These are phyloP conservation scores for Orientallactaga bullata DNA, from an alignment of 2,113 vertebrate species.

Conservation along the genomic window DNA sequence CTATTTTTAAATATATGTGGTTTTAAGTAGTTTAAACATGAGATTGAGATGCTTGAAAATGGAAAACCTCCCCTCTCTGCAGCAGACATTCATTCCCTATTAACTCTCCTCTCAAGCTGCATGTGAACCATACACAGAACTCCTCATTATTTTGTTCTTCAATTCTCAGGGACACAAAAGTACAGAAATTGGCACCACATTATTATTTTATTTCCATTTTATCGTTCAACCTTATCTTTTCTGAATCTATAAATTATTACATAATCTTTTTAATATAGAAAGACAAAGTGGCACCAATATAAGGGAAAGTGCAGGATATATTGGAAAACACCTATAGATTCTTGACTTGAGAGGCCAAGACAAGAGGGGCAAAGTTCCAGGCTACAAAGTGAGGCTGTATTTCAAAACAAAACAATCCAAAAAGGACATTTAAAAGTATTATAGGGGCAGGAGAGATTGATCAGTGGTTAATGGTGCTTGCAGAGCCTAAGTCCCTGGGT, in stretches of 20 bases:
- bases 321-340: background rate
- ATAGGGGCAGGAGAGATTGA: no score
- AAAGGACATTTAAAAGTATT: no score
- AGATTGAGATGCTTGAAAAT: background rate
- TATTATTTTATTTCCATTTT: background rate
- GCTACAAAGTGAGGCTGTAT: background rate
- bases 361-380: background rate
- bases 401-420: background rate
- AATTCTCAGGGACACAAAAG: background rate
- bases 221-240: background rate
- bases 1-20: background rate
- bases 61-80: background rate
- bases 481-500: no score
- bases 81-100: background rate
- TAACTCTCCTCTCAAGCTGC: background rate
- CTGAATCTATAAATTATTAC: background rate
- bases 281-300: background rate
- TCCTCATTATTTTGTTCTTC: background rate
- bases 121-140: background rate
- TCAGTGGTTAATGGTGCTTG: no score
- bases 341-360: background rate
- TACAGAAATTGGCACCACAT: background rate
- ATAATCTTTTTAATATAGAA: background rate
- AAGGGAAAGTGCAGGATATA: background rate
- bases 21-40: constrained; percentile 8